Percentiles rank a stretch among this genome's conserved stretches.
These are phyloP conservation scores for Drosophila pallidifrons DNA, from an alignment of 1,140 invertebrate species.

Conservation along the genomic window DNA sequence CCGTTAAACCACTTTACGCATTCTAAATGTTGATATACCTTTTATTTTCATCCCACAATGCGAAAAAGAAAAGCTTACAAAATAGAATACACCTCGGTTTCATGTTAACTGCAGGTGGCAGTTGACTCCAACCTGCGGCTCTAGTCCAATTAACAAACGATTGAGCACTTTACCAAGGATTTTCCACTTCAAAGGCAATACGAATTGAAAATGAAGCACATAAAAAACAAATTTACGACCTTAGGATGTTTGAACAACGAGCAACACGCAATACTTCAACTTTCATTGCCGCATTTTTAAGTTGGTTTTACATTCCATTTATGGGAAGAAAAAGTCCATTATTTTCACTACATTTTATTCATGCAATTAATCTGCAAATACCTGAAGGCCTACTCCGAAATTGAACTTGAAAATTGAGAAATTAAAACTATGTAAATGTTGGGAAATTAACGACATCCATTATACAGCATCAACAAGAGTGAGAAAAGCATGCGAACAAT, in stretches of 20 bases:
- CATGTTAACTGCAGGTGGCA: conserved; percentile 5
- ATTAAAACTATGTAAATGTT: conserved; percentile 63
- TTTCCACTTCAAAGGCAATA: conserved; percentile 33
- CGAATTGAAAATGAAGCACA: conserved; percentile 30
- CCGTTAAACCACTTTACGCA: conserved; percentile 6
- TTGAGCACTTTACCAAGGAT: conserved; percentile 3
- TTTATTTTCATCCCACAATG: not conserved
- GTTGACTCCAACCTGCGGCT: conserved; percentile 7
- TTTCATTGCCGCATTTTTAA: conserved; percentile 51
- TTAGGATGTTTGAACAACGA: conserved; percentile 16
- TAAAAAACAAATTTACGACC: conserved; percentile 35
- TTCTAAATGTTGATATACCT: conserved; percentile 6
- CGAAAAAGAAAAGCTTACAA: conserved; percentile 14
- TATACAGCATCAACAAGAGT: conserved; percentile 24
- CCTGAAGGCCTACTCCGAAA: conserved; percentile 21
- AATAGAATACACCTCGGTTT: conserved; percentile 23
- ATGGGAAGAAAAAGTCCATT: conserved; percentile 21
- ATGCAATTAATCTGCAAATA: conserved; percentile 39
- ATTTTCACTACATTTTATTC: conserved; percentile 49
- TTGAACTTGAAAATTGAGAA: conserved; percentile 55
- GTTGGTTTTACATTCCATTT: conserved; percentile 30
- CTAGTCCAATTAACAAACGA: conserved; percentile 13
- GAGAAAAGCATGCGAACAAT: conserved; percentile 21
- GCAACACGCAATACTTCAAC: conserved; percentile 50
- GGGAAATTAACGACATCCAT: conserved; percentile 42